A percentile compares a stretch with the other conserved stretches of the same genome.
These are phyloP conservation scores for Antechinus stuartii DNA, from an alignment of 2,113 vertebrate species.

Conservation along the genomic window DNA sequence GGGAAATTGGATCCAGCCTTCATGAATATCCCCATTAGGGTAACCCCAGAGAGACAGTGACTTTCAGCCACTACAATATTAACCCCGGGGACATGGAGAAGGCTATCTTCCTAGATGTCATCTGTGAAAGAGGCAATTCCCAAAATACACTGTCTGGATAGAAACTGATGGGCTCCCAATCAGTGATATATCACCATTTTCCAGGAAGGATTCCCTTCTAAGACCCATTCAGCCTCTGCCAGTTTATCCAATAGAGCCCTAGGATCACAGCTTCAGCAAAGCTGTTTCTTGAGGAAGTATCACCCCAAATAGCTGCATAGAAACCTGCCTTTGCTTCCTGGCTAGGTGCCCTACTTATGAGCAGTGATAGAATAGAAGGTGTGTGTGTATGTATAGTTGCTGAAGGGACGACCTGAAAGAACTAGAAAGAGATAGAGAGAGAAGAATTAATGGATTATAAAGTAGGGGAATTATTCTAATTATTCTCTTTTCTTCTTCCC, in stretches of 20 bases:
- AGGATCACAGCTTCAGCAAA: not conserved
- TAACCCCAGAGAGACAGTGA: not conserved
- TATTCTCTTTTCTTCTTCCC: not conserved
- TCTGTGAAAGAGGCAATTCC: not conserved
- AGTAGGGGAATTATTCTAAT: not conserved
- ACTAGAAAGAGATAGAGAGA: not conserved
- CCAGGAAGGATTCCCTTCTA: conserved; percentile 20
- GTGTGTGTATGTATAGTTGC: not conserved
- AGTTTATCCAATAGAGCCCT: not conserved
- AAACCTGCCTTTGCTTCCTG: conserved; percentile 3
- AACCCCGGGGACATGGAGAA: not conserved
- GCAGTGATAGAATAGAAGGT: not conserved
- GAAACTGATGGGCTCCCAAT: not conserved
- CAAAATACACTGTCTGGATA: conserved; percentile 24
- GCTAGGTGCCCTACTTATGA: not conserved
- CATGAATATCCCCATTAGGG: not conserved
- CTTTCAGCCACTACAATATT: not conserved
- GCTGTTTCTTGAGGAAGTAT: not conserved
- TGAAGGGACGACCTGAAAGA: not conserved
- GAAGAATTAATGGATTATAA: not conserved
- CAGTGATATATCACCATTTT: not conserved
- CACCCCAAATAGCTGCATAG: not conserved
- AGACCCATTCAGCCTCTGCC: not conserved
- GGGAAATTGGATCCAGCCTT: conserved; percentile 16
- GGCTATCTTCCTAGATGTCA: conserved; percentile 1